phyloP scores from a whole-genome alignment of 2,797 vertebrate species.

The Girardinus metallicus region DNA sequence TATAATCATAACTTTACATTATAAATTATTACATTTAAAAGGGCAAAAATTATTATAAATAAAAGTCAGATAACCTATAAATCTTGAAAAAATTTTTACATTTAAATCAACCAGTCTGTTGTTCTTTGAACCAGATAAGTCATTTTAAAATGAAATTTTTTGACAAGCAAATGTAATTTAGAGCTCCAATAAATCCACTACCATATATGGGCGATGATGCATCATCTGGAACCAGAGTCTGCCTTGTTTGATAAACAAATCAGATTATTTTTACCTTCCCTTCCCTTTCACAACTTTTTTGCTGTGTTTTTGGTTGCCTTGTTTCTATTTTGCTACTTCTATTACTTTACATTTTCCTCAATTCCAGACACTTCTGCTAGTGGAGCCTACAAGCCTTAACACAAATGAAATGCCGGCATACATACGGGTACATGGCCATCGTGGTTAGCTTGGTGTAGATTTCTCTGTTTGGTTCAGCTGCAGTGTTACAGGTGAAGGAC shows the following conservation, averaged over 20 bases:
- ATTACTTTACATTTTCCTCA: neutral
- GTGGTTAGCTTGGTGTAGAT: conserved; percentile 96
- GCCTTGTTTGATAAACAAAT: neutral
- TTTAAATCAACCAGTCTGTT: neutral
- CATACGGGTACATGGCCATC: conserved; percentile 98
- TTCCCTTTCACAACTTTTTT: neutral
- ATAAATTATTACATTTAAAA: no score
- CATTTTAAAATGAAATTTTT: neutral
- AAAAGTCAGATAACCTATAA: neutral
- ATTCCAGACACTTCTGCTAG: neutral
- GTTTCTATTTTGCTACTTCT: neutral
- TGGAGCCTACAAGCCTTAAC: neutral
- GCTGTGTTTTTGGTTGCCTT: neutral
- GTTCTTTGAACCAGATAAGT: neutral
- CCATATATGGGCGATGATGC: neutral
- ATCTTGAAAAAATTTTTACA: neutral
- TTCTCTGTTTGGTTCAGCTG: conserved; percentile 86
- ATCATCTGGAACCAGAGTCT: neutral
- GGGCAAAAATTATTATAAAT: no score
- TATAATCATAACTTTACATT: neutral
- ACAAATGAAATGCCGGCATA: conserved; percentile 51
- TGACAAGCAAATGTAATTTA: neutral
- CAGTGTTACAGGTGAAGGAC: conserved; percentile 91
- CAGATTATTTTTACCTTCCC: neutral
- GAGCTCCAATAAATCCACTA: neutral